Percentiles rank a stretch among this genome's conserved stretches.
phyloP scores from a whole-genome alignment of 2,113 vertebrate species.

The Noctilio leporinus region DNA sequence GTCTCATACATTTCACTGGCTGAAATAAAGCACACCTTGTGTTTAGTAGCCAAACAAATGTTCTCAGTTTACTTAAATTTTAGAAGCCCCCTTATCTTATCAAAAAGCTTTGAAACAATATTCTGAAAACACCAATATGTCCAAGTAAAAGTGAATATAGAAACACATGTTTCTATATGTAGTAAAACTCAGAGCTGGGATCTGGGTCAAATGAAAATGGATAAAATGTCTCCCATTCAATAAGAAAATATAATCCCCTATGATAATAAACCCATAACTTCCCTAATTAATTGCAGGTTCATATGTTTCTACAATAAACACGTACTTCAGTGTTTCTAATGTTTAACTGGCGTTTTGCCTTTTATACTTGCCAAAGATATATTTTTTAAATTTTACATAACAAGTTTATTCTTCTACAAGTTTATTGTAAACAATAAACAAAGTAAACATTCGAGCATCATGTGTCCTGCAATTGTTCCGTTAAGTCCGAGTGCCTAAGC shows the following conservation, averaged over 20 bases:
- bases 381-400: too few relatives aligned
- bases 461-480: too few relatives aligned
- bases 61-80: constrained; percentile 24
- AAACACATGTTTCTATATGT: background rate
- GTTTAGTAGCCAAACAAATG: background rate
- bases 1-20: background rate
- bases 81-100: constrained; percentile 2
- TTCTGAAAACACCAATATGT: background rate
- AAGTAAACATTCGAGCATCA: too few relatives aligned
- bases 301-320: background rate
- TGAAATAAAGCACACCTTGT: background rate
- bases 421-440: too few relatives aligned
- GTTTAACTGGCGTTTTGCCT: background rate
- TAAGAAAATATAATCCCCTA: background rate
- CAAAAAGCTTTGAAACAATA: constrained; percentile 17
- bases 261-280: background rate
- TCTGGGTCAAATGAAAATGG: background rate
- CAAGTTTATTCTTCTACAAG: too few relatives aligned
- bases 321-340: background rate
- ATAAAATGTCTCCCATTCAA: background rate
- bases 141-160: background rate
- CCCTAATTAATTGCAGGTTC: background rate
- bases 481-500: too few relatives aligned
- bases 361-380: background rate
- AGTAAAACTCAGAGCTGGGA: background rate